These are phyloP conservation scores for Spea multiplicata DNA, from an alignment of 2,113 vertebrate species.

Conservation along the genomic window DNA sequence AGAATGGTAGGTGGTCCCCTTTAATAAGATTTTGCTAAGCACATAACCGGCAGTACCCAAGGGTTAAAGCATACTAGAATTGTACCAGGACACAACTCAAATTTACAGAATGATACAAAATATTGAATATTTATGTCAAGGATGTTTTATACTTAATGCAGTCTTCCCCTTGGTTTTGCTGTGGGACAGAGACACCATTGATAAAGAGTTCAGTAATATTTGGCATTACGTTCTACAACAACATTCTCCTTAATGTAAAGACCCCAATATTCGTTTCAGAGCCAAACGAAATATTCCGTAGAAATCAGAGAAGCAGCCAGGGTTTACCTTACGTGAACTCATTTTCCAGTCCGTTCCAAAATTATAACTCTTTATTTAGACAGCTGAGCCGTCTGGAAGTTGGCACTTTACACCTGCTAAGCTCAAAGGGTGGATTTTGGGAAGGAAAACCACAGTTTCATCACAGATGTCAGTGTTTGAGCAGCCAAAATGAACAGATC, in stretches of 20 bases:
- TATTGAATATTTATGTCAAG: too few species aligned
- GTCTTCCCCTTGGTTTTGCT: not conserved
- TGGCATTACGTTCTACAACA: conserved; percentile 24
- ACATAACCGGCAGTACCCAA: too few species aligned
- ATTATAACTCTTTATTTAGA: conserved; percentile 43
- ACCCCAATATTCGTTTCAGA: conserved; percentile 22
- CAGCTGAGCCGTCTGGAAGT: conserved; percentile 46
- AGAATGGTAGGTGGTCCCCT: too few species aligned
- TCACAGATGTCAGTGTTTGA: conserved; percentile 41
- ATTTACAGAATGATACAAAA: too few species aligned
- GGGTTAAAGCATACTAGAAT: too few species aligned
- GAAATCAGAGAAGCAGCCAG: conserved; percentile 27
- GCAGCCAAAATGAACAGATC: conserved; percentile 42
- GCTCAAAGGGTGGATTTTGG: conserved; percentile 45
- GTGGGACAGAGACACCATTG: conserved; percentile 19
- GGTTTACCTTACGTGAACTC: conserved; percentile 46
- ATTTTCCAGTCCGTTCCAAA: conserved; percentile 40
- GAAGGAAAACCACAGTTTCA: conserved; percentile 45
- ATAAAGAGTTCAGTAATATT: conserved; percentile 23
- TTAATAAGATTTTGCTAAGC: too few species aligned
- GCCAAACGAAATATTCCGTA: conserved; percentile 36
- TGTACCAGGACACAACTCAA: too few species aligned
- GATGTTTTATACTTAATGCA: not conserved
- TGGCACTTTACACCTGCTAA: conserved; percentile 49
- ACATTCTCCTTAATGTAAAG: conserved; percentile 35